Percentiles rank a stretch among this genome's conserved stretches.
These are phyloP conservation scores for Grammomys dolichurus DNA, from an alignment of 2,113 vertebrate genomes.

Conservation along the genomic window DNA sequence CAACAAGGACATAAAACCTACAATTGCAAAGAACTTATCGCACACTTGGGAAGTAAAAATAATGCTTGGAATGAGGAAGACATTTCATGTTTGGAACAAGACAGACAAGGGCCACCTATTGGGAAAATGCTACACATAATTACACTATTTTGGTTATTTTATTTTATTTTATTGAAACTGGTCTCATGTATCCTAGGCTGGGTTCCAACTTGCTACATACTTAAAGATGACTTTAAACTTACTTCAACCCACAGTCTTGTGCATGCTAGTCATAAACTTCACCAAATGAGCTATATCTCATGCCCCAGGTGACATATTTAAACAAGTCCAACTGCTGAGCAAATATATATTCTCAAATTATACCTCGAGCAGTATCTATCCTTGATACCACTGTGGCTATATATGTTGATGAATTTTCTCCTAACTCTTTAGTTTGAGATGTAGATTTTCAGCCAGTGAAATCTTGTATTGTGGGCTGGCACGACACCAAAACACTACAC, in stretches of 20 bases:
- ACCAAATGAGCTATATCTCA: not conserved
- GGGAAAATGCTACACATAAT: not conserved
- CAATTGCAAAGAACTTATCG: not conserved
- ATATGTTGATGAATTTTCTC: not conserved
- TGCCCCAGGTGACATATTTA: not conserved
- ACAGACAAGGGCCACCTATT: not conserved
- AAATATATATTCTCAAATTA: not conserved
- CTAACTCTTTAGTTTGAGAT: not conserved
- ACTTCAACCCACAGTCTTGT: not conserved
- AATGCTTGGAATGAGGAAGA: not conserved
- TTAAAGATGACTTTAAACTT: not conserved
- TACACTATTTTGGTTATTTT: not conserved
- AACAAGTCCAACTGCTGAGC: not conserved
- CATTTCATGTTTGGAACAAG: not conserved
- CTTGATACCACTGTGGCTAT: not conserved
- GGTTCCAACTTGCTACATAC: not conserved
- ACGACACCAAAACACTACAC: no score
- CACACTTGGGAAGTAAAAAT: not conserved
- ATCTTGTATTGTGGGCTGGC: not conserved
- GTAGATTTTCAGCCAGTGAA: slow-evolving; percentile 3
- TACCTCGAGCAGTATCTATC: not conserved
- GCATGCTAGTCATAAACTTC: not conserved
- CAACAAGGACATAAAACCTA: not conserved
- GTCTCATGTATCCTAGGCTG: not conserved
- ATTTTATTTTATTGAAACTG: not conserved